A percentile compares a stretch with the other conserved stretches of the same genome.
These are phyloP conservation scores for Uria aalge DNA, from an alignment of 2,113 vertebrate species.

Conservation along the genomic window DNA sequence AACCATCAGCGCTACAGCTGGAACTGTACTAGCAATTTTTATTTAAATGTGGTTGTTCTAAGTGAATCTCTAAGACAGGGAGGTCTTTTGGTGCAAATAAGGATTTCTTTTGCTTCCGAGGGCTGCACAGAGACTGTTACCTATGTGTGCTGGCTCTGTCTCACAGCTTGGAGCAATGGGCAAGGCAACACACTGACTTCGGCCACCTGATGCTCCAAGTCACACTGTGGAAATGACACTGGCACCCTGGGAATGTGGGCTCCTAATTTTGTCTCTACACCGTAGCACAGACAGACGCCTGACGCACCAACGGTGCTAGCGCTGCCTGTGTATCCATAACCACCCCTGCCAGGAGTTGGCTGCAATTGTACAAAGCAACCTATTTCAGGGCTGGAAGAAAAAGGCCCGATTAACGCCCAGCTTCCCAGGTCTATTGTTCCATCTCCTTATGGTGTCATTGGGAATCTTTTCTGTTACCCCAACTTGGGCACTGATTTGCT, in stretches of 20 bases:
- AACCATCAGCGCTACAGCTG: neutral
- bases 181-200: neutral
- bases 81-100: neutral
- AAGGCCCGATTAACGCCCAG: accelerated
- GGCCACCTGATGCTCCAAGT: neutral
- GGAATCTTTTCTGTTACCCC: neutral
- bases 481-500: neutral
- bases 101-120: neutral
- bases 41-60: neutral
- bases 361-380: neutral
- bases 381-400: neutral
- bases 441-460: accelerated
- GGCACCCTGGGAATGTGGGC: accelerated
- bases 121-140: neutral
- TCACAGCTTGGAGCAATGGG: neutral
- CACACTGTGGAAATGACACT: neutral
- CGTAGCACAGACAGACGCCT: accelerated
- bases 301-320: neutral
- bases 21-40: neutral
- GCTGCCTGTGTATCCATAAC: neutral
- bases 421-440: neutral
- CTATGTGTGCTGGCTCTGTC: neutral
- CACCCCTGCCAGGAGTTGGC: neutral
- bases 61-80: neutral
- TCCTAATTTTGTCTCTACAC: accelerated